A percentile compares a stretch with the other conserved stretches of the same genome.
Evolutionary conservation across 2,888 invertebrate species (phyloP).

Genomic region (Papilio demoleus): DNA sequence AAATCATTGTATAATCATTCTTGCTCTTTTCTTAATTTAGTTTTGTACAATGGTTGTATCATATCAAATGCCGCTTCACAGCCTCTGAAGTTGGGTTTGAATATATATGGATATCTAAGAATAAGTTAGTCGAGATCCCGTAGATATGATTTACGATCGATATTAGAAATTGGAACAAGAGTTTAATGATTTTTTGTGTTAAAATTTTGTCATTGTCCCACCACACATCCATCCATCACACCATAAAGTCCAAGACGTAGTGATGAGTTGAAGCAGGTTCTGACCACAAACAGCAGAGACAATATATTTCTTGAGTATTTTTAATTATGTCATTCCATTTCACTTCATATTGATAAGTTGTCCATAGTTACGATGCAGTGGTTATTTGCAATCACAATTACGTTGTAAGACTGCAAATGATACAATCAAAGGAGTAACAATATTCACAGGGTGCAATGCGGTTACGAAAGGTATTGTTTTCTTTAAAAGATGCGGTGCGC

Average conservation of each 20-base stretch:
- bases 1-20: no score
- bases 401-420: constrained; percentile 43
- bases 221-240: no score
- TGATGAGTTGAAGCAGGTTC: no score
- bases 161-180: constrained; percentile 4
- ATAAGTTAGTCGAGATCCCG: background rate
- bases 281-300: no score
- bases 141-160: constrained; percentile 6
- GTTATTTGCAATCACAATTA: constrained; percentile 35
- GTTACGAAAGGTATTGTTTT: constrained; percentile 47
- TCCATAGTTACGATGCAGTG: background rate
- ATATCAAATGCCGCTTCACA: background rate
- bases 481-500: constrained; percentile 45
- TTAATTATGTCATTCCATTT: background rate
- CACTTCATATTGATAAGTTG: background rate
- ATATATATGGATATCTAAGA: constrained; percentile 21
- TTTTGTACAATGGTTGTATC: no score
- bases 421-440: constrained; percentile 45
- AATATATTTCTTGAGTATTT: no score
- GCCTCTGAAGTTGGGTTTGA: background rate
- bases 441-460: constrained; percentile 46
- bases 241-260: no score
- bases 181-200: no score
- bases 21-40: no score
- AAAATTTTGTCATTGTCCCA: no score